phyloP scores from a whole-genome alignment of 2,113 vertebrate species.

The Spizaetus ornatus region DNA sequence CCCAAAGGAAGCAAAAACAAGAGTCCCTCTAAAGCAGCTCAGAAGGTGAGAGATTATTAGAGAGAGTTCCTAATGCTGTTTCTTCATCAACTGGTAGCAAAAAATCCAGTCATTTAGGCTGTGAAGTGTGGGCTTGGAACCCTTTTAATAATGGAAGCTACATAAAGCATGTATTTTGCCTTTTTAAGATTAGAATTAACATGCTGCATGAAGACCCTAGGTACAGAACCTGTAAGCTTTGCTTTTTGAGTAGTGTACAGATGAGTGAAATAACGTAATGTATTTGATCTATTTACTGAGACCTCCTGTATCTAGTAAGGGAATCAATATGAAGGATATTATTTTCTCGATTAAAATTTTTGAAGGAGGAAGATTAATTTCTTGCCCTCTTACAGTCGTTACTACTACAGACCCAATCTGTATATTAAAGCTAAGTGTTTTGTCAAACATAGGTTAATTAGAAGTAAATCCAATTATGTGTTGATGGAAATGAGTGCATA shows the following conservation, averaged over 20 bases:
- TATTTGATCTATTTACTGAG: background rate
- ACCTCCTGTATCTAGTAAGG: background rate
- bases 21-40: conserved; percentile 92
- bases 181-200: background rate
- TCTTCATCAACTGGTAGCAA: background rate
- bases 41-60: conserved; percentile 87
- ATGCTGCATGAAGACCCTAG: background rate
- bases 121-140: background rate
- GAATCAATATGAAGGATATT: background rate
- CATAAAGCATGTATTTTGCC: background rate
- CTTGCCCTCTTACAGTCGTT: conserved; percentile 32
- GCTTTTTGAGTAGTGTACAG: background rate
- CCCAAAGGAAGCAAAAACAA: conserved; percentile 99
- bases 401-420: conserved; percentile 11
- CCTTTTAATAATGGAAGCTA: conserved; percentile 19
- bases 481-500: conserved; percentile 29
- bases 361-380: conserved; percentile 40
- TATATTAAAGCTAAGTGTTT: conserved; percentile 51
- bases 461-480: conserved; percentile 57
- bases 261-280: background rate
- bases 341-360: conserved; percentile 21
- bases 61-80: background rate
- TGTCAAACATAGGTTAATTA: conserved; percentile 62
- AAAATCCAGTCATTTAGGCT: background rate
- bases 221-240: background rate